Base-by-base conservation (phyloP, 2,797 vertebrate species). In the Pipistrellus nathusii region DNA sequence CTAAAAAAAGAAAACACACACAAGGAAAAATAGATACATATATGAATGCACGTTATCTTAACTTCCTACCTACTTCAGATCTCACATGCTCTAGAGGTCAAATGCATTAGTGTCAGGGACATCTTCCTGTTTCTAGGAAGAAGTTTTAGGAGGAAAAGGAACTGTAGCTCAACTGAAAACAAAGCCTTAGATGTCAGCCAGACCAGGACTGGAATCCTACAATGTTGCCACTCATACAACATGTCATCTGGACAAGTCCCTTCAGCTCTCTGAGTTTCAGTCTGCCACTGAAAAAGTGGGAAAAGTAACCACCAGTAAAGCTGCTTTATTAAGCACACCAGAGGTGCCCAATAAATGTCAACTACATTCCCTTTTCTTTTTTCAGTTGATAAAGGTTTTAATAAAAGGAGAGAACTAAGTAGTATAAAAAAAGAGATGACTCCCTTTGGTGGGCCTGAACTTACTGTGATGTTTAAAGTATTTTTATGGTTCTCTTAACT, bases 1-100 rank as follows among this genome's bases (percentile, higher is more conserved):
- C 99, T 99, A 95, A 91, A 97, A 97, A 44, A 48, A 10, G 11
- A 48, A 48, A 13, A 48, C 3, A 48, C 48, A 44, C 44, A 48
- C 85, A 94, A 93, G 91, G 95, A 69, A 85, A 23, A 44, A 78
- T 15, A 30, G 0, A 80, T 1, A 25, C 17, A 84, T 38, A 80
- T 77, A 11, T 81, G 87, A 96, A 69, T 95, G 38, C 55, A 21
- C 0, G 59, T 66, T 80, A 72, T 12, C 64, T 92, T 46, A 89
- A 95, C 71, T 68, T 77, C 46, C 51, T 30, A 46, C 27, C 46
- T 77, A 82, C 20, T 14, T 73, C 46, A 84, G 44, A 44, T 57
- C 27, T 82, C 55, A 48, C 23, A 55, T 59, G 66, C 35, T 55
- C 18, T 32, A 21, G 8, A 89, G 48, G 46, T 90, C 69, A 85